Conservation (phyloP, 2,888 invertebrate genomes). For the Standfussiana lucernea region DNA sequence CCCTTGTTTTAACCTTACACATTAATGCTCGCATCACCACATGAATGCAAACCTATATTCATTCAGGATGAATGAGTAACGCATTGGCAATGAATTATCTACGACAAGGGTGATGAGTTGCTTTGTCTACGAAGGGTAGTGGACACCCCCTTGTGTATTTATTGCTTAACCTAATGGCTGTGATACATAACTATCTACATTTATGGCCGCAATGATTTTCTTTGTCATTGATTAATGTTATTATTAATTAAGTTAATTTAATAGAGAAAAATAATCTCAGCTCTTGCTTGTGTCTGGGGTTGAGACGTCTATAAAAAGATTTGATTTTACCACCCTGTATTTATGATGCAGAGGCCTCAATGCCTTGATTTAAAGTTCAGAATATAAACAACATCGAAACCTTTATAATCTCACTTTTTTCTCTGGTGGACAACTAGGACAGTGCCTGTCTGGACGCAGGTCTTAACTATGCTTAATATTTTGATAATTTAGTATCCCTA, state of each 20-base stretch:
- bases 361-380: neutral
- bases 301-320: neutral
- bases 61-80: constrained; percentile 29
- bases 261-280: neutral
- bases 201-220: constrained; percentile 13
- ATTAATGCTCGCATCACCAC: neutral
- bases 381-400: neutral
- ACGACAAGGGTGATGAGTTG: constrained; percentile 5
- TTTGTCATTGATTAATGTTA: constrained; percentile 6
- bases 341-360: neutral
- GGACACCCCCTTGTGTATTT: constrained; percentile 30
- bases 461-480: too few species aligned
- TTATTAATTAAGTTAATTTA: neutral
- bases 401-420: neutral
- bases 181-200: constrained; percentile 6
- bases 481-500: neutral
- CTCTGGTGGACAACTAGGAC: too few species aligned
- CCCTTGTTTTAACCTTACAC: neutral
- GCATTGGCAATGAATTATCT: constrained; percentile 32
- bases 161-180: constrained; percentile 27
- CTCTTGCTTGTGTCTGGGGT: neutral
- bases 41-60: neutral
- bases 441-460: too few species aligned
- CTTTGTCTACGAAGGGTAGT: constrained; percentile 25
- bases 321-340: neutral